These are phyloP conservation scores for Monarcha castaneiventris DNA, from an alignment of 2,113 vertebrate genomes.

Conservation along the genomic window DNA sequence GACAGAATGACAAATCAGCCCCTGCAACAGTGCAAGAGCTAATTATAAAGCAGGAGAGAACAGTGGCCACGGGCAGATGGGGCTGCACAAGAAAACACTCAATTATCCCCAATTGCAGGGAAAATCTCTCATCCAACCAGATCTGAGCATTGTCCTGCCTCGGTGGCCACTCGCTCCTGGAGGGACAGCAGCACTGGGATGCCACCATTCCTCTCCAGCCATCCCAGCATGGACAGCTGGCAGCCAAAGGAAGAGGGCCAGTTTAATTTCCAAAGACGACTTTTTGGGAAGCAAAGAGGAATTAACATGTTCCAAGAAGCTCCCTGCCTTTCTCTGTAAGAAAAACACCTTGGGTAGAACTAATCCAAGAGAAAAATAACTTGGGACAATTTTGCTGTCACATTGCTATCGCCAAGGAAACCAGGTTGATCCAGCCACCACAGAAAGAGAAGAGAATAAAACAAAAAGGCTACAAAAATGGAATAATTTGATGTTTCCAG, in stretches of 20 bases:
- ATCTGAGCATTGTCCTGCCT: not conserved
- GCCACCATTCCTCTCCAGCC: not conserved
- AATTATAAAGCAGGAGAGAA: constrained; percentile 16
- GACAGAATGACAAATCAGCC: constrained; percentile 17
- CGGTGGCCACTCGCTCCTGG: not conserved
- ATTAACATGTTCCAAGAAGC: not conserved
- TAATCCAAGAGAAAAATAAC: not conserved
- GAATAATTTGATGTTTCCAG: not conserved
- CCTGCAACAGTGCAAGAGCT: not conserved
- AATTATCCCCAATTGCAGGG: not conserved
- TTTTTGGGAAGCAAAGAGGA: not conserved
- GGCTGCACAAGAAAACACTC: not conserved
- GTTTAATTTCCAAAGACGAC: not conserved
- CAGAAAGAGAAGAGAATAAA: not conserved
- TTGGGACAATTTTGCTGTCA: not conserved
- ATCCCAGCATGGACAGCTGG: not conserved
- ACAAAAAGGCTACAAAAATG: not conserved
- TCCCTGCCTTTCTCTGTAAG: not conserved
- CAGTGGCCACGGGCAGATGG: not conserved
- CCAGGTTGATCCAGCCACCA: not conserved
- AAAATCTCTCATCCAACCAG: not conserved
- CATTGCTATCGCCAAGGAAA: not conserved
- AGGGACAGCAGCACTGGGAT: accelerated
- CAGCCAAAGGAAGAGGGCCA: not conserved
- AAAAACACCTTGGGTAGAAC: not conserved